Percentiles rank a stretch among this genome's conserved stretches.
These are phyloP conservation scores for Watsonalla cultraria DNA, from an alignment of 2,888 invertebrate genomes.

Conservation along the genomic window DNA sequence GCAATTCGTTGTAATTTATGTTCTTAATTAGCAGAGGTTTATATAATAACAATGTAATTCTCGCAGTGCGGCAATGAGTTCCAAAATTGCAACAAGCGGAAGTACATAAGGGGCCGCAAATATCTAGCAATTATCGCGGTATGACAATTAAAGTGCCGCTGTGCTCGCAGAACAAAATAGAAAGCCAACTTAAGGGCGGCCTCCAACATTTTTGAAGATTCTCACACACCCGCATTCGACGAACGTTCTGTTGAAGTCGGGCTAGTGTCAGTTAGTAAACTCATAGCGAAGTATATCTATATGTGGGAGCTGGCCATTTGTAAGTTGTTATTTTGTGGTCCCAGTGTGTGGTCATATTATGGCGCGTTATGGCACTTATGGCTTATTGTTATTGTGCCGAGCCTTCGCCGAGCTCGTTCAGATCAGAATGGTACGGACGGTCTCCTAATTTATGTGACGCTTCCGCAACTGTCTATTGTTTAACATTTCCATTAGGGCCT, in stretches of 20 bases:
- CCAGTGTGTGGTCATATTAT: conserved; percentile 25
- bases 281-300: too few species aligned
- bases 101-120: background rate
- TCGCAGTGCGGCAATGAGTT: background rate
- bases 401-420: conserved; percentile 28
- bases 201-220: too few species aligned
- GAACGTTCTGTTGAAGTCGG: too few species aligned
- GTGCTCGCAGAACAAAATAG: too few species aligned
- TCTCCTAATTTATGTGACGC: conserved; percentile 46
- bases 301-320: too few species aligned
- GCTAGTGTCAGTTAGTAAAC: too few species aligned
- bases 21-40: background rate
- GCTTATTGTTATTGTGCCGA: conserved; percentile 31
- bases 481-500: conserved; percentile 37
- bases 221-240: too few species aligned
- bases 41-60: too few species aligned
- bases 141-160: background rate
- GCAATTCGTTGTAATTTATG: too few species aligned
- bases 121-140: background rate
- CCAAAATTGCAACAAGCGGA: background rate
- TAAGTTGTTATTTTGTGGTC: background rate
- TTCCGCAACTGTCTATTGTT: conserved; percentile 45
- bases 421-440: conserved; percentile 39
- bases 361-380: conserved; percentile 30
- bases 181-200: too few species aligned